Conservation (phyloP, 2,888 invertebrate genomes). For the Epinotia brunnichana region DNA sequence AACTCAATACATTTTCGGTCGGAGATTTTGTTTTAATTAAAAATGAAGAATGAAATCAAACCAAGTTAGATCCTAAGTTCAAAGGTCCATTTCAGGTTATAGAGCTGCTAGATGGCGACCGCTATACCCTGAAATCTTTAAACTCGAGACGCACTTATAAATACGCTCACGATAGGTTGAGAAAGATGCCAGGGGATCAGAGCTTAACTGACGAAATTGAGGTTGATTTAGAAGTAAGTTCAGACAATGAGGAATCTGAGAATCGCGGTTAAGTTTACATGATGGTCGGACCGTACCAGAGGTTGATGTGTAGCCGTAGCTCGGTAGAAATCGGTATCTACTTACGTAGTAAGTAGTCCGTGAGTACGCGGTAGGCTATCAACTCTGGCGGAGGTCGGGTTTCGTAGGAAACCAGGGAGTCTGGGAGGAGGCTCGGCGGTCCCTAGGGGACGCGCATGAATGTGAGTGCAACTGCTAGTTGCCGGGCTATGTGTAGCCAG, state of each 20-base stretch:
- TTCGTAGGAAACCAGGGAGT: too few relatives aligned
- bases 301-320: too few relatives aligned
- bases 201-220: not conserved
- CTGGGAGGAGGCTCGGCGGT: too few relatives aligned
- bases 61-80: constrained; percentile 49
- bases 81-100: constrained; percentile 46
- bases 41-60: constrained; percentile 47
- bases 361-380: too few relatives aligned
- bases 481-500: too few relatives aligned
- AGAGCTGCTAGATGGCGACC: constrained; percentile 46
- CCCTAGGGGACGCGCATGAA: too few relatives aligned
- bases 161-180: constrained; percentile 46
- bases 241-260: not conserved
- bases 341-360: too few relatives aligned
- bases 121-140: constrained; percentile 44
- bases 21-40: constrained; percentile 48
- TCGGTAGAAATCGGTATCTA: too few relatives aligned
- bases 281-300: too few relatives aligned
- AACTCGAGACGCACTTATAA: constrained; percentile 47
- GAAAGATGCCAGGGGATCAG: constrained; percentile 6
- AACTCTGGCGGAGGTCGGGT: too few relatives aligned
- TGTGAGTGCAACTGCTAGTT: too few relatives aligned
- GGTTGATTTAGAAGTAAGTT: not conserved
- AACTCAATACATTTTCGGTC: constrained; percentile 35
- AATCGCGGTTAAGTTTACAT: not conserved